Conservation (phyloP, 1,140 invertebrate genomes). For the Ooceraea biroi region DNA sequence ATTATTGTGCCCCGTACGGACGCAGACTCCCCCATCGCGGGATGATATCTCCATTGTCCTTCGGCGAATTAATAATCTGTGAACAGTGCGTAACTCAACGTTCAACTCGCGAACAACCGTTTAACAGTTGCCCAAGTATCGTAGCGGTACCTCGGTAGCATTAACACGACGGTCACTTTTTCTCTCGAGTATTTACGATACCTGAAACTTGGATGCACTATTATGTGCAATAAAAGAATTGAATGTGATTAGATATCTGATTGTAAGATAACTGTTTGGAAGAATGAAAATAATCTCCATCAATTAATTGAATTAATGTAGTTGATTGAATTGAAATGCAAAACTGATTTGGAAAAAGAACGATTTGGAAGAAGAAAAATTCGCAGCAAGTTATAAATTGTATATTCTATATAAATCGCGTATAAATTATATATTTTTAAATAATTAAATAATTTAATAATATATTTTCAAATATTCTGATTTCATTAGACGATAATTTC, state of each 20-base stretch:
- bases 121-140: conserved; percentile 24
- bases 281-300: neutral
- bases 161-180: conserved; percentile 49
- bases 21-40: conserved; percentile 70
- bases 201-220: neutral
- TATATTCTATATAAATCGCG: neutral
- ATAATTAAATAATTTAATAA: no score
- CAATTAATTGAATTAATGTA: no score
- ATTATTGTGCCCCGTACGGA: conserved; percentile 79
- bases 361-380: neutral
- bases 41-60: conserved; percentile 82
- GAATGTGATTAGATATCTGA: conserved; percentile 27
- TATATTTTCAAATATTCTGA: neutral
- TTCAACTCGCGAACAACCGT: conserved; percentile 14
- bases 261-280: neutral
- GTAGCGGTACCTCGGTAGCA: neutral
- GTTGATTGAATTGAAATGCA: no score
- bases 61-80: conserved; percentile 78
- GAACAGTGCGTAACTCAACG: conserved; percentile 50
- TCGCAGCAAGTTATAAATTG: neutral
- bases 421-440: neutral
- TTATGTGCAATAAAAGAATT: conserved; percentile 20
- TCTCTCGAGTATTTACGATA: conserved; percentile 9
- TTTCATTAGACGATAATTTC: neutral
- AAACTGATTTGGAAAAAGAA: neutral